Evolutionary conservation across 2,888 invertebrate genomes (phyloP), one percentile per base, ranked within the genome.

Genomic region (Ophioninae sp.): DNA sequence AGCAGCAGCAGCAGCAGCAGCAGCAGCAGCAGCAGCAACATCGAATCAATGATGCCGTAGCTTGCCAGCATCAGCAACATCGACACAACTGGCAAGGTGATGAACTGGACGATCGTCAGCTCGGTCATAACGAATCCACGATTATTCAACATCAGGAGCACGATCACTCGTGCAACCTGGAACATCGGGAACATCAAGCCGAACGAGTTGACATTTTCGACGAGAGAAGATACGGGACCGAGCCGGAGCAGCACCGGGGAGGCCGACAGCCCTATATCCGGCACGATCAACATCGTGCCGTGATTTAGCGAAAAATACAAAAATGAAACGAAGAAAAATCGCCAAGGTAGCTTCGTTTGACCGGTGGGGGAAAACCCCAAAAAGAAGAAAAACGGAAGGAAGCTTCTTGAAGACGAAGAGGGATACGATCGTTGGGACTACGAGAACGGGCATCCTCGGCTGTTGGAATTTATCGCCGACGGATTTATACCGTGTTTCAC

Each of bases 171-270:
- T 30, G 13, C 73, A 81, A 17, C 75, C 69, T n/a, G 8, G 63
- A 83, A 23, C 80, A 82, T 68, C 77, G 83, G n/a, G 80, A 81
- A 75, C 78, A 84, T 68, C 78, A 78, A 81, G 84, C 83, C 82
- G 79, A 64, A 37, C 51, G 77, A 61, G 77, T 72, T 37, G 81
- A 85, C 71, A 85, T 78, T 63, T 86, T 84, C 80, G 85, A 85
- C 77, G 74, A 61, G 81, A 84, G 89, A 89, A 86, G 85, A 86
- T 83, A 83, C 84, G 90, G 88, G 90, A 87, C 89, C 89, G 86
- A 87, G 85, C 87, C 88, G 87, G 87, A 87, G 81, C 86, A 87
- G 76, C 83, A 87, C 86, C 87, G 91, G 90, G 90, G 90, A 90
- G 91, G 91, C 91, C 88, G 87, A 78, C 84, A 85, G 86, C 85